phyloP scores from a whole-genome alignment of 2,888 invertebrate species.

The Drosophila helvetica region DNA sequence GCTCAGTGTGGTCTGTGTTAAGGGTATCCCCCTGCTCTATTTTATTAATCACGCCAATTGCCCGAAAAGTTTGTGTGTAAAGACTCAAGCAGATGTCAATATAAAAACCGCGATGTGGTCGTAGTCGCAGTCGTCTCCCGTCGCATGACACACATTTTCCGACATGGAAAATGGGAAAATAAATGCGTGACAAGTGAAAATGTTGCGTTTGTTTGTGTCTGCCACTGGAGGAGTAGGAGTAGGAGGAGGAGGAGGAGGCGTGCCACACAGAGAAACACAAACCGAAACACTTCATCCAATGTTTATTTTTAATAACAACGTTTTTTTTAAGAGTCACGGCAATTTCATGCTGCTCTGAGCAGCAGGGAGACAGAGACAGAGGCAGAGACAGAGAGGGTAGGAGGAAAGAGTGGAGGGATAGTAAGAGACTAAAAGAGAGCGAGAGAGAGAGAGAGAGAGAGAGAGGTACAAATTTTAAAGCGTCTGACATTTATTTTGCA shows the following conservation, averaged over 20 bases:
- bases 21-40: slow-evolving; percentile 19
- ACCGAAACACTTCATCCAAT: slow-evolving; percentile 25
- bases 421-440: neutral
- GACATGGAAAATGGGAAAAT: slow-evolving; percentile 38
- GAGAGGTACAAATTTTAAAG: slow-evolving; percentile 46
- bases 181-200: slow-evolving; percentile 71
- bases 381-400: neutral
- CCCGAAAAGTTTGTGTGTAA: slow-evolving; percentile 20
- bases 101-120: slow-evolving; percentile 57
- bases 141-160: slow-evolving; percentile 64
- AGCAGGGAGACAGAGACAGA: slow-evolving; percentile 17
- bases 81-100: slow-evolving; percentile 64
- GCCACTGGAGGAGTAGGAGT: neutral
- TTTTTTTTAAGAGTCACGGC: slow-evolving; percentile 55
- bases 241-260: neutral
- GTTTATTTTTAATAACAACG: slow-evolving; percentile 49
- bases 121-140: slow-evolving; percentile 11
- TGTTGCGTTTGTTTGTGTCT: slow-evolving; percentile 41
- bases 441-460: slow-evolving; percentile 25
- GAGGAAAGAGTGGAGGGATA: neutral
- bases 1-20: neutral
- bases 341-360: slow-evolving; percentile 46
- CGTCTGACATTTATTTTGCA: slow-evolving; percentile 69
- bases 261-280: slow-evolving; percentile 14
- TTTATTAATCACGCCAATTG: slow-evolving; percentile 65